Evolutionary conservation across 2,888 invertebrate genomes (phyloP).

Genomic region (Ceraclea dissimilis): DNA sequence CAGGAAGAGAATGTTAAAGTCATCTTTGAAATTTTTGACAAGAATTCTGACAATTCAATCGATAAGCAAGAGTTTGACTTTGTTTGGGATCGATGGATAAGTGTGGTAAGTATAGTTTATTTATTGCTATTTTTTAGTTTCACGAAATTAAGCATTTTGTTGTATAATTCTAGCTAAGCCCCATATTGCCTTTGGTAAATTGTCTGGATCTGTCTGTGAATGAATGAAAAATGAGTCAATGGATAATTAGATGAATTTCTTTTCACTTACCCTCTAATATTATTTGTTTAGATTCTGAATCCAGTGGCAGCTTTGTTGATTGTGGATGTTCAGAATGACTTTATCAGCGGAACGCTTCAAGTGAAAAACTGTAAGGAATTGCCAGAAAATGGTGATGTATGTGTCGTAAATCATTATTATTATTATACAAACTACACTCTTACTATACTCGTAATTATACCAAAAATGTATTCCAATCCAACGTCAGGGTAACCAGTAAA

Average conservation of each 20-base stretch:
- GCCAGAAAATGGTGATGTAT: background rate
- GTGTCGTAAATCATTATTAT: background rate
- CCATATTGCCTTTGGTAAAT: background rate
- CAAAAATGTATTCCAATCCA: too few species aligned
- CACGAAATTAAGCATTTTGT: too few species aligned
- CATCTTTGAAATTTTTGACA: background rate
- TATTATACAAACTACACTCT: too few species aligned
- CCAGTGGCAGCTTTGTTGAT: background rate
- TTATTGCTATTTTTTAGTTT: too few species aligned
- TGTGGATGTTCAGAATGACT: slow-evolving; percentile 6
- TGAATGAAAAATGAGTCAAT: too few species aligned
- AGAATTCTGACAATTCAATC: background rate
- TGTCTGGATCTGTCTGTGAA: too few species aligned
- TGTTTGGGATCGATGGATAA: background rate
- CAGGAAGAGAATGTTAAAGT: background rate
- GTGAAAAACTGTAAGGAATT: background rate
- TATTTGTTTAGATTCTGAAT: background rate
- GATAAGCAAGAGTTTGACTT: background rate
- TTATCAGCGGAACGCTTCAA: background rate
- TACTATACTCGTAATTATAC: too few species aligned
- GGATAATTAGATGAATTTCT: too few species aligned
- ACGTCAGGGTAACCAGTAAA: too few species aligned
- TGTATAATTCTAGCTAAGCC: background rate
- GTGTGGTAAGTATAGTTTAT: background rate
- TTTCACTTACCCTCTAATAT: too few species aligned